Evolutionary conservation across 2,113 vertebrate genomes (phyloP), one percentile per base, ranked within the genome.

Genomic region (Toxotes chatareus): DNA sequence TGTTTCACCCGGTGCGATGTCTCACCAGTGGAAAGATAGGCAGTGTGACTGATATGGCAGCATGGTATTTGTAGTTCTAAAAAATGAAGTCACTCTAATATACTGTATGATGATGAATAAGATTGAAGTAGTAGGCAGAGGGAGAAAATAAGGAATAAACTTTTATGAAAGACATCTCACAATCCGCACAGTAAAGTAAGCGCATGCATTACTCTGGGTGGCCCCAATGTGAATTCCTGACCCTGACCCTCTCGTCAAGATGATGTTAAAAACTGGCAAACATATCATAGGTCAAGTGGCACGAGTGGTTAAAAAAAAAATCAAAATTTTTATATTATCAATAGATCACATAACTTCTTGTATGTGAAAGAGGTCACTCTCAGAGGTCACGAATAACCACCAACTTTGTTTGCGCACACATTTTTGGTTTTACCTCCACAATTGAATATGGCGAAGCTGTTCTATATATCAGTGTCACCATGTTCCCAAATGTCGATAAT

Each of bases 11-110:
- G 77, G 63, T 36, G 36, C 42, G 2, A 64, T 32, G 61, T 59
- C 27, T 86, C 76, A 83, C 40, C 55, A 36, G 31, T 40, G 27
- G 19, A 3, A 36, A 71, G 44, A 82, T 11, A 34, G 72, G 51
- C 40, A 0, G 16, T 49, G 51, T 77, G 75, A 82, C 49, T 75
- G 60, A 88, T 84, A 82, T 36, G 59, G 70, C 49, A 65, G 51
- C 17, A 14, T 86, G 72, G 67, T 77, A 75, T 82, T 76, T 83
- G 71, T 76, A 78, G 80, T 81, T 83, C 32, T 63, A 47, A 76
- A 87, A 83, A 72, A 83, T 72, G 21, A 51, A 59, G 56, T 74
- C 61, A 3, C 36, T 74, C 14, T 53, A 34, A 78, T 53, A 59
- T 14, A 64, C 10, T 61, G 2, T 70, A 75, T 72, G 55, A 53